phyloP scores from a whole-genome alignment of 2,797 vertebrate species.

The Epinephelus malabaricus region DNA sequence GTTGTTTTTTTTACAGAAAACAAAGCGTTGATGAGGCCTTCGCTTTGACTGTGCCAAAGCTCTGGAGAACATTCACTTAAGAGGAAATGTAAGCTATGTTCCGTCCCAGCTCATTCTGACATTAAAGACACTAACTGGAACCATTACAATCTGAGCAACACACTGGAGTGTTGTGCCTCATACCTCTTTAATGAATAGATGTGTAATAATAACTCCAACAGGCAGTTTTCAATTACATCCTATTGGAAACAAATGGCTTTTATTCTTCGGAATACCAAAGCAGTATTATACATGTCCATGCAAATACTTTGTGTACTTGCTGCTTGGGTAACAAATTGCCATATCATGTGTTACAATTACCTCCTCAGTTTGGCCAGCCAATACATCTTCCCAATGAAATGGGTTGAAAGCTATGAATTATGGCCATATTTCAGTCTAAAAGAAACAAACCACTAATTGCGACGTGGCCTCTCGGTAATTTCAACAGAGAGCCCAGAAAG shows the following conservation, averaged over 20 bases:
- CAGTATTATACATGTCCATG: constrained; percentile 72
- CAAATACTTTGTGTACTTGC: constrained; percentile 86
- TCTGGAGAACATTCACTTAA: constrained; percentile 56
- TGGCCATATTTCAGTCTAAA: constrained; percentile 91
- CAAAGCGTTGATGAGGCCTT: constrained; percentile 54
- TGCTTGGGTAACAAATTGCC: constrained; percentile 88
- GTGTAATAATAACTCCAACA: constrained; percentile 71
- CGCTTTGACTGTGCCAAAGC: constrained; percentile 45
- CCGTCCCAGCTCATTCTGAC: constrained; percentile 66
- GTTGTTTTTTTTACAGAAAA: constrained; percentile 28
- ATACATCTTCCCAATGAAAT: constrained; percentile 85
- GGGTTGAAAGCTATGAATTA: constrained; percentile 91
- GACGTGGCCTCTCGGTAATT: constrained; percentile 86
- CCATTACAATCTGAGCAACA: constrained; percentile 72
- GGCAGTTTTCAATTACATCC: constrained; percentile 77
- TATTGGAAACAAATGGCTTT: constrained; percentile 81
- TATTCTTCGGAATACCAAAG: constrained; percentile 53
- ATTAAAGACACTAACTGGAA: constrained; percentile 73
- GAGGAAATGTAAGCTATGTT: constrained; percentile 60
- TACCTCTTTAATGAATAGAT: constrained; percentile 74
- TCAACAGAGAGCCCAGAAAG: constrained; percentile 85
- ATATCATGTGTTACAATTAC: constrained; percentile 89
- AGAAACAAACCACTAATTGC: constrained; percentile 91
- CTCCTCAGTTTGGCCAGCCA: constrained; percentile 80
- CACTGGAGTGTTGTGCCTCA: constrained; percentile 62